Base-by-base conservation (phyloP, 2,797 vertebrate genomes). In the Triplophysa yarkandensis region DNA sequence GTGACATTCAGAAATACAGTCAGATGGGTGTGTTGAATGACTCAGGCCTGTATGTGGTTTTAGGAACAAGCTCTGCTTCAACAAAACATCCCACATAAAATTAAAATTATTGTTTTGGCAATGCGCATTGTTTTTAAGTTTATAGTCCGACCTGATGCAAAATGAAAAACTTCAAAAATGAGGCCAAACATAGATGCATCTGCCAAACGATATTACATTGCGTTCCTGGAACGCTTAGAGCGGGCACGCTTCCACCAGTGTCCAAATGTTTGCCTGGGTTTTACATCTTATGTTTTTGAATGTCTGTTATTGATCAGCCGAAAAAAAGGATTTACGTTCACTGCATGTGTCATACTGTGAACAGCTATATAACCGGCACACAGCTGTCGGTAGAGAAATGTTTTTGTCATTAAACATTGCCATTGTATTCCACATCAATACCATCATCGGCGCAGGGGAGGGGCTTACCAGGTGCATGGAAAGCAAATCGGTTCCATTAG, bases 1-100 rank as follows among this genome's bases (percentile, higher is more conserved):
- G 78, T 82, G 83, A 75, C 80, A 85, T 82, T 76, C 76, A 67
- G 87, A 83, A 83, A 84, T 80, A 84, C 84, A 85, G 83, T 80
- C 65, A 58, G 43, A 39, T 41, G 36, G 87, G 88, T 90, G 79
- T 87, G 74, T 70, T 46, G 43, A 83, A 87, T 85, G 76, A 76
- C 71, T 85, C 77, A 79, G 71, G 77, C 70, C 46, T 76, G 25
- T 70, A 34, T 62, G 27, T 66, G 44, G 60, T 75, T 54, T 73
- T 39, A 83, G 48, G 30, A 68, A 36, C 80, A 61, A 79, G 69
- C 78, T 52, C 54, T 44, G n/a, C 32, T 71, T 71, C 11, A 17
- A 63, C 27, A 62, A 39, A 64, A 54, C n/a, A 17, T 30, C 27
- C 27, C 28, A 32, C 30, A 32, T 16, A 34, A 36, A 36, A 21